Evolutionary conservation across 2,797 vertebrate species (phyloP).

Genomic region (Merluccius polli): DNA sequence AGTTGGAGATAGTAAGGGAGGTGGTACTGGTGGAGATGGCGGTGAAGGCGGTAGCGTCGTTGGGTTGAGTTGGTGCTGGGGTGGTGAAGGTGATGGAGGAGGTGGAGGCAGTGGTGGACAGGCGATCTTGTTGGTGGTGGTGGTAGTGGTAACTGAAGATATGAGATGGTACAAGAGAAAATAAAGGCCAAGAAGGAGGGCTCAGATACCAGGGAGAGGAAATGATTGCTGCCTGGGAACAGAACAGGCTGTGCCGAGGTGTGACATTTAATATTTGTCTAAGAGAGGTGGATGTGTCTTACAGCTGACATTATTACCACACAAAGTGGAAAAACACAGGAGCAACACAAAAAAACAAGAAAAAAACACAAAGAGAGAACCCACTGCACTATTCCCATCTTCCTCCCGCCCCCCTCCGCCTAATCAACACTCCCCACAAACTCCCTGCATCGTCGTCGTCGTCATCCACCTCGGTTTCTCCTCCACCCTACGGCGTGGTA

Average conservation of each 20-base stretch:
- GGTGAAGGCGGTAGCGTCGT: too few species aligned
- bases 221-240: slow-evolving; percentile 40
- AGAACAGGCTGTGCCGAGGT: slow-evolving; percentile 51
- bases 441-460: too few species aligned
- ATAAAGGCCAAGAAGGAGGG: too few species aligned
- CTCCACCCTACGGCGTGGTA: background rate
- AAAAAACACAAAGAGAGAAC: background rate
- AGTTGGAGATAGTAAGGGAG: background rate
- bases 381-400: background rate
- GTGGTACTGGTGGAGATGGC: too few species aligned
- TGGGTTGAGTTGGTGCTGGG: too few species aligned
- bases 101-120: background rate
- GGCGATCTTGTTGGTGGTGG: background rate
- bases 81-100: background rate
- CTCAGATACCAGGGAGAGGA: background rate
- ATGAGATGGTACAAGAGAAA: background rate
- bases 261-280: slow-evolving; percentile 53
- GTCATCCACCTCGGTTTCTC: background rate
- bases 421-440: background rate
- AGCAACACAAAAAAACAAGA: background rate
- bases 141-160: background rate
- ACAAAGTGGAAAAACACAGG: background rate
- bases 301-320: slow-evolving; percentile 18
- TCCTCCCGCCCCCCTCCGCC: background rate
- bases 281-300: slow-evolving; percentile 30